A percentile compares a stretch with the other conserved stretches of the same genome.
These are phyloP conservation scores for Engraulis encrasicolus DNA, from an alignment of 2,113 vertebrate genomes.

Conservation along the genomic window DNA sequence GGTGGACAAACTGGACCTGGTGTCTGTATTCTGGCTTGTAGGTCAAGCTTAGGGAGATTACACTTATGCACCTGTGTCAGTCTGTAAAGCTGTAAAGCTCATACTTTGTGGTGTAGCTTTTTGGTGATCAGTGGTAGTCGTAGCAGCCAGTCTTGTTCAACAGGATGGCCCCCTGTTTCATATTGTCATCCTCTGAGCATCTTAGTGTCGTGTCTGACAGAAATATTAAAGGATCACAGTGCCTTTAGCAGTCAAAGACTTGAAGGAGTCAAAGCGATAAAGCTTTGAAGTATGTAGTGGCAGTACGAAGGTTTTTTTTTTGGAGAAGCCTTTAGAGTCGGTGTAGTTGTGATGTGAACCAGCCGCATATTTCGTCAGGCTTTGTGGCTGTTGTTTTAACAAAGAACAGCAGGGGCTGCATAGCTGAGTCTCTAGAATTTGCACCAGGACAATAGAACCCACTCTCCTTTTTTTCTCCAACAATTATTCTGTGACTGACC, in stretches of 20 bases:
- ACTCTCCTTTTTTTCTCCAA: background rate
- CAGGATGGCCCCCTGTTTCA: too few relatives aligned
- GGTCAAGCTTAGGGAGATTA: background rate
- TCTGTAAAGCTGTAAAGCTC: background rate
- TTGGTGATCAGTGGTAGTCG: too few relatives aligned
- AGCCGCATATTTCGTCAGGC: background rate
- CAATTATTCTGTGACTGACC: background rate
- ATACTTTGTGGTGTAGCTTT: background rate
- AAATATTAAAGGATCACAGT: too few relatives aligned
- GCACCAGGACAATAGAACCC: background rate
- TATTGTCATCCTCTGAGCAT: too few relatives aligned
- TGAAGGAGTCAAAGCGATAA: background rate
- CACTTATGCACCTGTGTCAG: background rate
- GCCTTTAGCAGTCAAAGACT: background rate
- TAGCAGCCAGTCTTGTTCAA: too few relatives aligned
- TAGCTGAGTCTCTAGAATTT: background rate
- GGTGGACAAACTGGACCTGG: slow-evolving; percentile 16
- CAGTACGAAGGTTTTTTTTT: background rate
- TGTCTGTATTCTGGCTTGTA: slow-evolving; percentile 21
- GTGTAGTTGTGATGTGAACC: background rate
- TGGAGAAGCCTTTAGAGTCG: background rate
- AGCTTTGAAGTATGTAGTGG: background rate
- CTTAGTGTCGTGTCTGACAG: too few relatives aligned
- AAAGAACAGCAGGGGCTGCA: background rate
- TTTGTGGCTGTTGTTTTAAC: background rate